phyloP scores from a whole-genome alignment of 2,888 invertebrate genomes.

The Tuberolachnus salignus region DNA sequence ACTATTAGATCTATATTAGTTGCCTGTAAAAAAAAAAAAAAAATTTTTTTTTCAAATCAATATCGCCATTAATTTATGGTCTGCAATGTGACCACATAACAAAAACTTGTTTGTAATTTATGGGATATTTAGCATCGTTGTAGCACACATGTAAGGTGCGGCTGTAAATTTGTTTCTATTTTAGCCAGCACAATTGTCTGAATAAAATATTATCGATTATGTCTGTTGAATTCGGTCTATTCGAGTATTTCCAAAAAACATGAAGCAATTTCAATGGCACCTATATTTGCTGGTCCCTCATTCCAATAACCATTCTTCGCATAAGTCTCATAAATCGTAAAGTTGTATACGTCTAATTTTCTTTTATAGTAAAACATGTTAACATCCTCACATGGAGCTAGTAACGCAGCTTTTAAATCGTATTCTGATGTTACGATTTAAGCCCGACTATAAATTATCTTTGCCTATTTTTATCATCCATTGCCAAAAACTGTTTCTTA shows the following conservation, averaged over 20 bases:
- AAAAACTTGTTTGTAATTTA: conserved; percentile 19
- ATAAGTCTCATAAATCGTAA: conserved; percentile 46
- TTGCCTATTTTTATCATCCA: conserved; percentile 5
- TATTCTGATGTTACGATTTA: neutral
- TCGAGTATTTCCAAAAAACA: conserved; percentile 28
- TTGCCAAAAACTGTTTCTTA: conserved; percentile 12
- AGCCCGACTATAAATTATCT: neutral
- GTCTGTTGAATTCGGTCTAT: neutral
- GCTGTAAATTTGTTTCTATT: conserved; percentile 10
- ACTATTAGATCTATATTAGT: no score
- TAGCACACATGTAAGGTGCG: conserved; percentile 11
- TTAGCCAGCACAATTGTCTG: neutral
- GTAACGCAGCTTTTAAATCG: conserved; percentile 61
- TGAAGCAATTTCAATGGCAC: conserved; percentile 57
- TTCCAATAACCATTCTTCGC: conserved; percentile 31
- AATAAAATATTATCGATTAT: no score
- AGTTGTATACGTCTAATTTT: conserved; percentile 54
- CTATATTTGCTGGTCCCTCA: conserved; percentile 51
- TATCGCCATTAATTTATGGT: no score
- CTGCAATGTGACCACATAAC: conserved; percentile 19
- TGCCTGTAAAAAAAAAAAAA: no score
- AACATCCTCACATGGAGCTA: conserved; percentile 60
- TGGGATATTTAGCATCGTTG: neutral
- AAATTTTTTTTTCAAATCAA: no score
- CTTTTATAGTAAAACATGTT: conserved; percentile 59